Conservation (phyloP, 2,113 vertebrate genomes). For the Lutjanus erythropterus region DNA sequence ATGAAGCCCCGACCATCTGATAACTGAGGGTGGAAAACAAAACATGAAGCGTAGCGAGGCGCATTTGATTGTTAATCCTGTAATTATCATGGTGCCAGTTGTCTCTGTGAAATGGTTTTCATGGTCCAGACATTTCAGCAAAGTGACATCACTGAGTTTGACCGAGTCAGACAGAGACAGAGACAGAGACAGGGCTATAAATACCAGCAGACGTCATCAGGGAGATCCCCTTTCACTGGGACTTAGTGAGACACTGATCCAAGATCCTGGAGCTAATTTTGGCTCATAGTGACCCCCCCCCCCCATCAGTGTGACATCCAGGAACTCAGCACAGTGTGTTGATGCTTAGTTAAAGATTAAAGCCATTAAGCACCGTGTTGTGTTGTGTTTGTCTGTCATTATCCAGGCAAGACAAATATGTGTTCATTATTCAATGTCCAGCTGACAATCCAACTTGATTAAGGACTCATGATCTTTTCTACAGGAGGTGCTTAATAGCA, state of each 20-base stretch:
- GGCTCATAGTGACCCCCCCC: slow-evolving; percentile 19
- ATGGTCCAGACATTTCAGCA: slow-evolving; percentile 14
- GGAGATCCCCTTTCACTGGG: slow-evolving; percentile 70
- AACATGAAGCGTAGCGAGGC: background rate
- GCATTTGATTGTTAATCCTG: background rate
- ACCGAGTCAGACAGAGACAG: slow-evolving; percentile 1
- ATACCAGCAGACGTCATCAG: slow-evolving; percentile 57
- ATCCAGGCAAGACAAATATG: background rate
- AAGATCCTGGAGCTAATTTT: slow-evolving; percentile 52
- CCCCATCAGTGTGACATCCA: slow-evolving; percentile 16
- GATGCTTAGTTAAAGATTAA: slow-evolving; percentile 6
- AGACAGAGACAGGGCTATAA: slow-evolving; percentile 40
- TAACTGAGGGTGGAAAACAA: slow-evolving; percentile 5
- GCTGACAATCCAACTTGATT: background rate
- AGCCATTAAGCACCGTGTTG: slow-evolving; percentile 10
- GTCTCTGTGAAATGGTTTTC: slow-evolving; percentile 24
- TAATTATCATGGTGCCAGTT: background rate
- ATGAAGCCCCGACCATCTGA: background rate
- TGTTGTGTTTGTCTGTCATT: slow-evolving; percentile 8
- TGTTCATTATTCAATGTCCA: background rate
- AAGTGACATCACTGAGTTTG: slow-evolving; percentile 10
- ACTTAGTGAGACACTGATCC: slow-evolving; percentile 47
- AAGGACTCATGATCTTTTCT: background rate
- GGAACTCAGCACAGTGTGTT: slow-evolving; percentile 4
- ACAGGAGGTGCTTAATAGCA: background rate